These are phyloP conservation scores for Anoplolepis gracilipes DNA, from an alignment of 1,140 invertebrate genomes.

Conservation along the genomic window DNA sequence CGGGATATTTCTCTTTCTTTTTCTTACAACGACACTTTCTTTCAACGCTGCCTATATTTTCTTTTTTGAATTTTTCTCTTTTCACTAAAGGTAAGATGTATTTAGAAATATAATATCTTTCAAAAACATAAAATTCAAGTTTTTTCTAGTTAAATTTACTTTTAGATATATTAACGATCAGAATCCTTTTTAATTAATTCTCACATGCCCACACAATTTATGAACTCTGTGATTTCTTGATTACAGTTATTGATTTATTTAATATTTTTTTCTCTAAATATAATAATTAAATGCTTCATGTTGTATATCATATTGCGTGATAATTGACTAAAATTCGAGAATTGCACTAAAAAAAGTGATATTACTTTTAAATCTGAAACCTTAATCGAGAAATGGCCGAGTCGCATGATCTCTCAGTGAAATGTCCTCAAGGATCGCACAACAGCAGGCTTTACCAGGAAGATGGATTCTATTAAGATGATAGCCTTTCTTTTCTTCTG, in stretches of 20 bases:
- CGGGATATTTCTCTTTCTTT: neutral
- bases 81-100: neutral
- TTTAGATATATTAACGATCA: neutral
- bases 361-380: neutral
- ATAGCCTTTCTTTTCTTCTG: slow-evolving; percentile 30
- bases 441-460: neutral
- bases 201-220: neutral
- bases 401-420: slow-evolving; percentile 5
- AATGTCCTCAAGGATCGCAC: slow-evolving; percentile 2
- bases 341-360: neutral
- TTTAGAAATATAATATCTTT: neutral
- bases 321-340: neutral
- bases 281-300: neutral
- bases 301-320: neutral
- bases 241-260: neutral
- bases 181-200: neutral
- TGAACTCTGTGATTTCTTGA: neutral
- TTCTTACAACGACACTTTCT: neutral
- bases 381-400: slow-evolving; percentile 33
- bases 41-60: neutral
- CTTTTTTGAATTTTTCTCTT: neutral
- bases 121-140: neutral
- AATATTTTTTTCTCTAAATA: neutral
- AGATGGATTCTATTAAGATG: slow-evolving; percentile 32
- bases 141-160: neutral